Conservation (phyloP, 1,140 invertebrate species). For the Cyclina sinensis region DNA sequence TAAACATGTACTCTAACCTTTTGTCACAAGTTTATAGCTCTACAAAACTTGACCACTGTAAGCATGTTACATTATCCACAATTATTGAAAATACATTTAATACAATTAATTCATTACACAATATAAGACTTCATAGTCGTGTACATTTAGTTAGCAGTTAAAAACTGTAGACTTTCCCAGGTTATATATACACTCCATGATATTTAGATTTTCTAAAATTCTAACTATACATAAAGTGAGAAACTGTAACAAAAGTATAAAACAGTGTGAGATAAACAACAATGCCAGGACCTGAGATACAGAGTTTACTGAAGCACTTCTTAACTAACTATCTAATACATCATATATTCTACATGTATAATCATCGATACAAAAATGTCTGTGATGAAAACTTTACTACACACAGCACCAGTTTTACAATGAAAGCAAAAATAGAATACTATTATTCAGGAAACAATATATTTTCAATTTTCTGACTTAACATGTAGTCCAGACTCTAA, state of each 20-base stretch:
- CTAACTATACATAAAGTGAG: background rate
- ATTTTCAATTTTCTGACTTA: background rate
- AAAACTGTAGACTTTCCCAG: no score
- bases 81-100: no score
- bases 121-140: no score
- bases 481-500: background rate
- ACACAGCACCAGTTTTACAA: background rate
- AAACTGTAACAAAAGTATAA: conserved; percentile 43
- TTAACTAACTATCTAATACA: background rate
- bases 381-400: background rate
- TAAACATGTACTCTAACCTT: no score
- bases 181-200: no score
- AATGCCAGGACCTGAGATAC: conserved; percentile 7
- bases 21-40: no score
- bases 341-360: background rate
- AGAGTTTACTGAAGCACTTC: conserved; percentile 19
- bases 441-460: background rate
- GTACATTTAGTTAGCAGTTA: no score
- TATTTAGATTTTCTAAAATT: background rate
- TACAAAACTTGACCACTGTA: no score
- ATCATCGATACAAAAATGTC: background rate
- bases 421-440: background rate
- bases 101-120: no score
- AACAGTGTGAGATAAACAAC: conserved; percentile 2
- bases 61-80: no score